Conservation (phyloP, 2,797 vertebrate species). For the Spinus pinus region DNA sequence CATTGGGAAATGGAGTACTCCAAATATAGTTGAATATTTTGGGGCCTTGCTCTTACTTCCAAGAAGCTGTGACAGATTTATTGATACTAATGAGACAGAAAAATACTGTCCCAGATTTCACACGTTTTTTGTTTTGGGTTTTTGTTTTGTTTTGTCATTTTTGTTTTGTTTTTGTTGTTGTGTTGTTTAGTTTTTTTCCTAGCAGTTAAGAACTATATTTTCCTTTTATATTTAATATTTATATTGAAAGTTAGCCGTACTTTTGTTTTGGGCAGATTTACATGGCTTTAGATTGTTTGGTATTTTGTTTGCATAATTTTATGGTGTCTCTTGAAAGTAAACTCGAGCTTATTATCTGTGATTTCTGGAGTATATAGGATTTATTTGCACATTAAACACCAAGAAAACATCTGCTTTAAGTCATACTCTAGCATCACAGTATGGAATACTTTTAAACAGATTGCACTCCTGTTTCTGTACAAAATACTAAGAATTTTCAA, state of each 20-base stretch:
- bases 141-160: not conserved
- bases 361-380: not conserved
- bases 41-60: not conserved
- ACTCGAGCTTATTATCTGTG: not conserved
- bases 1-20: not conserved
- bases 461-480: not conserved
- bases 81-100: not conserved
- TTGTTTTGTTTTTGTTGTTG: not conserved
- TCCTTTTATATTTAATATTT: not conserved
- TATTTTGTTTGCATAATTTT: not conserved
- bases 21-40: not conserved
- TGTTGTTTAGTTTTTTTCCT: not conserved
- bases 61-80: not conserved
- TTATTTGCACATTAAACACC: not conserved
- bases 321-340: not conserved
- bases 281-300: not conserved
- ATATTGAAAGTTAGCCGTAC: not conserved
- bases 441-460: not conserved
- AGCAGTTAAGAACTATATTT: not conserved
- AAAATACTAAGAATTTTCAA: not conserved
- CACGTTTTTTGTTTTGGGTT: not conserved
- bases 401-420: not conserved
- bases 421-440: not conserved
- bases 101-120: not conserved
- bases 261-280: not conserved